A percentile compares a stretch with the other conserved stretches of the same genome.
phyloP scores from a whole-genome alignment of 2,888 invertebrate genomes.

The Yponomeuta plumbellus region DNA sequence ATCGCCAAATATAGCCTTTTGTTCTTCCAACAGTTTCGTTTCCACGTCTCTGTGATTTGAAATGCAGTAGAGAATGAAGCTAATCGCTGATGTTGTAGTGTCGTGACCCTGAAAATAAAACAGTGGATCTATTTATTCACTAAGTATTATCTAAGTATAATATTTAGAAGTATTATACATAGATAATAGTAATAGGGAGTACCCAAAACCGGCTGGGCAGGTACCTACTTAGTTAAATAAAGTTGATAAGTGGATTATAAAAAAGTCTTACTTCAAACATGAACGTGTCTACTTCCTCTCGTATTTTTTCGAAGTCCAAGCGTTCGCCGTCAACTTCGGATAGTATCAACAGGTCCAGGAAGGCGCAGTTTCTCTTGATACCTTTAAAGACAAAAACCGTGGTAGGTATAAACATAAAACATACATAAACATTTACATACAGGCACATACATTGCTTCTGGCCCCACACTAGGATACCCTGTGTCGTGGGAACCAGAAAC shows the following conservation, averaged over 20 bases:
- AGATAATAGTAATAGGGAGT: too few relatives aligned
- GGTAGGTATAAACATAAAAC: too few relatives aligned
- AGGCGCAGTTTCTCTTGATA: constrained; percentile 78
- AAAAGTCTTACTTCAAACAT: constrained; percentile 80
- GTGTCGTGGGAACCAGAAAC: too few relatives aligned
- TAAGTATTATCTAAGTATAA: not conserved
- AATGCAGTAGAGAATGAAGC: constrained; percentile 66
- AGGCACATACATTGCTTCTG: too few relatives aligned
- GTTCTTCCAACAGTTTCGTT: constrained; percentile 68
- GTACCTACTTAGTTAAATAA: not conserved
- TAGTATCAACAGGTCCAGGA: constrained; percentile 80
- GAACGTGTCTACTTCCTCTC: constrained; percentile 84
- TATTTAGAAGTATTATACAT: too few relatives aligned
- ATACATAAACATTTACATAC: too few relatives aligned
- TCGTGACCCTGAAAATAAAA: constrained; percentile 67
- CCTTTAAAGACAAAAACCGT: constrained; percentile 39
- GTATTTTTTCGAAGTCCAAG: constrained; percentile 76
- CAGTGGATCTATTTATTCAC: not conserved
- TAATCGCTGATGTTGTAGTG: constrained; percentile 76
- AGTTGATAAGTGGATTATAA: not conserved
- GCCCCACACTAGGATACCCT: too few relatives aligned
- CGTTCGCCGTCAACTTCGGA: constrained; percentile 76
- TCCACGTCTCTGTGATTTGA: constrained; percentile 70
- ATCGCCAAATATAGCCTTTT: constrained; percentile 54
- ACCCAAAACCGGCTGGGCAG: too few relatives aligned